Percentiles rank a stretch among this genome's conserved stretches.
phyloP scores from a whole-genome alignment of 2,888 invertebrate species.

The Alsophila aescularia region DNA sequence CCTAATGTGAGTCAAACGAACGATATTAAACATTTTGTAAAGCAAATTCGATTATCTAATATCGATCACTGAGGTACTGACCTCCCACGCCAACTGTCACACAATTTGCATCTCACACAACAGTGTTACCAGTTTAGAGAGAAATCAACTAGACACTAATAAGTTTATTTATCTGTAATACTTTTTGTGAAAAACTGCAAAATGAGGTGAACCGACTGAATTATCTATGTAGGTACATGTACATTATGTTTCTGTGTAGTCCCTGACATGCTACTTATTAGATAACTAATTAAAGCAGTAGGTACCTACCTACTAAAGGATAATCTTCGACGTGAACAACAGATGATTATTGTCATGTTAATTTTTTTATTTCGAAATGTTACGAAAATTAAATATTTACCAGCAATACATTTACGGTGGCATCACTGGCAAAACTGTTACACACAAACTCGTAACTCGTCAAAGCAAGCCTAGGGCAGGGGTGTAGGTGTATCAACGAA shows the following conservation, averaged over 20 bases:
- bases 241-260: no score
- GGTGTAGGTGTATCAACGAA: constrained; percentile 57
- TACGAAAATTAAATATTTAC: neutral
- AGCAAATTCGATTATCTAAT: constrained; percentile 76
- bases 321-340: no score
- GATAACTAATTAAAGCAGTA: no score
- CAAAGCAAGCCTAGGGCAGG: constrained; percentile 48
- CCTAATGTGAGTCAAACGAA: constrained; percentile 63
- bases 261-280: no score
- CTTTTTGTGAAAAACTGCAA: no score
- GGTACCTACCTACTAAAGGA: no score
- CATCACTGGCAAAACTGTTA: constrained; percentile 18
- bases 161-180: neutral
- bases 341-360: neutral
- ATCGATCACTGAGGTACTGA: constrained; percentile 69
- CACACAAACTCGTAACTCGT: constrained; percentile 44
- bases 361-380: neutral
- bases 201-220: no score
- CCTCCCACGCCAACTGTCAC: constrained; percentile 69
- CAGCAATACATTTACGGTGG: constrained; percentile 2
- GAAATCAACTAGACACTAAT: neutral
- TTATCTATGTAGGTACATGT: no score
- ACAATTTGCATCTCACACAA: constrained; percentile 48
- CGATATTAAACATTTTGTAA: constrained; percentile 65
- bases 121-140: constrained; percentile 9